Evolutionary conservation across 2,113 vertebrate genomes (phyloP), one percentile per base, ranked within the genome.

Genomic region (Cyphomyrus plagiostoma): DNA sequence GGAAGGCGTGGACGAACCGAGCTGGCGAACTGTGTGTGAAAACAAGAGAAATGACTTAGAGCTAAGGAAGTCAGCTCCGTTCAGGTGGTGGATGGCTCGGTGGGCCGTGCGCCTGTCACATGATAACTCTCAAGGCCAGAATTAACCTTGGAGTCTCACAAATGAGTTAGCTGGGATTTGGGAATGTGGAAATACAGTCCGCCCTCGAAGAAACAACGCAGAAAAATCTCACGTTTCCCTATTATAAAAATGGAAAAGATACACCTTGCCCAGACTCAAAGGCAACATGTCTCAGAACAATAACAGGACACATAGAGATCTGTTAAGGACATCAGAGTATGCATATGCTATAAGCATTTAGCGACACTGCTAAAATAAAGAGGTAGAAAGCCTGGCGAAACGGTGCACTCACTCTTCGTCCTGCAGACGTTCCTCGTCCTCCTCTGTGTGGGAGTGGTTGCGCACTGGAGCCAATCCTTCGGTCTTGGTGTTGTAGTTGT

Each of bases 401-500:
- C 9, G 3, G 70, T 30, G 6, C 17, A 93, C 97, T 98, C 93
- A 98, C 98, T 98, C 97, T 92, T 98, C 98, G 4, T 98, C 98
- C 93, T 97, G 96, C 89, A 98, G 95, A 26, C 92, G 94, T 91
- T 98, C 97, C 93, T 98, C 97, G 6, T 98, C 97, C 90, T 97
- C 97, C 89, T 97, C 96, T 90, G 94, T 95, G 92, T 97, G 96
- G 2, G 96, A 90, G 91, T 97, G 97, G 92, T 95, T 97, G 92
- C 97, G 97, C 89, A 98, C 97, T 0, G 98, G 98, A 0, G 98
- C 98, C 90, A 98, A 94, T 89, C 93, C 97, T 91, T 98, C 97
- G 0, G 98, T 98, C 95, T 98, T 98, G 93, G 97, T 96, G 91
- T 98, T 98, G 95, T 98, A 98, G 93, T 98, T 98, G 92, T 98